Percentiles rank a stretch among this genome's conserved stretches.
Conservation (phyloP, 1,140 invertebrate genomes). For the Ips typographus region DNA sequence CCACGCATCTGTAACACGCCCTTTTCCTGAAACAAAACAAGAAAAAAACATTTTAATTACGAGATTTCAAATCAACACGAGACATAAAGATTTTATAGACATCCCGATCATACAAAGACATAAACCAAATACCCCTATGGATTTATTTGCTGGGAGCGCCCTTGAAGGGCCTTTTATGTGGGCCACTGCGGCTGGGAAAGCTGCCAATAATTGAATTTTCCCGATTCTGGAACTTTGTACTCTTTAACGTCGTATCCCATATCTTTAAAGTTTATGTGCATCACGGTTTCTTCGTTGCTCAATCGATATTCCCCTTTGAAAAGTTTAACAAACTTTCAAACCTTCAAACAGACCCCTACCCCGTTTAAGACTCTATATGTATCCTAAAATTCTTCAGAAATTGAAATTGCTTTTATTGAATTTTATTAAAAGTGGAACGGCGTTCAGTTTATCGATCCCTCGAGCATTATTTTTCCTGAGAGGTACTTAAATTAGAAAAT, state of each 20-base stretch:
- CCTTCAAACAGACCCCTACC: too few relatives aligned
- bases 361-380: too few relatives aligned
- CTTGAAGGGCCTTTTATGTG: slow-evolving; percentile 22
- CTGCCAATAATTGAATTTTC: slow-evolving; percentile 34
- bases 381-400: too few relatives aligned
- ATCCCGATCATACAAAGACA: slow-evolving; percentile 2
- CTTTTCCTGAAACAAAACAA: slow-evolving; percentile 48
- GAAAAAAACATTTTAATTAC: slow-evolving; percentile 28
- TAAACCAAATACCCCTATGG: slow-evolving; percentile 15
- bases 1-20: slow-evolving; percentile 81
- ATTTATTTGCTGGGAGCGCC: slow-evolving; percentile 17
- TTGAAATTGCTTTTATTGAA: too few relatives aligned
- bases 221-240: slow-evolving; percentile 19
- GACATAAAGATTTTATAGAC: slow-evolving; percentile 20
- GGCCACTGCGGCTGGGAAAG: slow-evolving; percentile 21
- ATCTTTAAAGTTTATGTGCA: slow-evolving; percentile 9
- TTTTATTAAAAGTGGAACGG: too few relatives aligned
- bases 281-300: slow-evolving; percentile 6
- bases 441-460: background rate
- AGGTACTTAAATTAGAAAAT: slow-evolving; percentile 17
- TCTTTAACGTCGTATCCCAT: slow-evolving; percentile 16
- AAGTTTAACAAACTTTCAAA: background rate
- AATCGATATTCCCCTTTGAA: slow-evolving; percentile 23
- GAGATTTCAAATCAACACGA: slow-evolving; percentile 33
- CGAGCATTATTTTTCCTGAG: slow-evolving; percentile 3